A percentile compares a stretch with the other conserved stretches of the same genome.
Evolutionary conservation across 2,113 vertebrate species (phyloP).

Genomic region (Baryphthengus martii): DNA sequence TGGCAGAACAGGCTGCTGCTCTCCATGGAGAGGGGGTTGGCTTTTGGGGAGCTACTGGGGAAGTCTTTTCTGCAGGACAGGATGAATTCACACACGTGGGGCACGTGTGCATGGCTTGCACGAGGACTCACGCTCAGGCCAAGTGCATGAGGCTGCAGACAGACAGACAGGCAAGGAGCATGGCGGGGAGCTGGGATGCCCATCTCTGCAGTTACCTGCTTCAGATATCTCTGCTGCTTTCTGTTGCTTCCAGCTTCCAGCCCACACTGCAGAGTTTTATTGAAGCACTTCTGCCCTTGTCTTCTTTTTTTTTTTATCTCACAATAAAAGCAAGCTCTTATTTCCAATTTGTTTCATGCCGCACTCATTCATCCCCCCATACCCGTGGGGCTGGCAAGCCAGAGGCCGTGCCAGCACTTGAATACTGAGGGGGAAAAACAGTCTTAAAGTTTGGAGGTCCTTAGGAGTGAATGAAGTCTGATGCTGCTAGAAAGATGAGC

Average conservation of each 20-base stretch:
- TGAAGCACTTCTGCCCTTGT: not conserved
- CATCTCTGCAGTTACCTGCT: not conserved
- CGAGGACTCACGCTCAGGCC: accelerated
- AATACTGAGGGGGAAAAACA: not conserved
- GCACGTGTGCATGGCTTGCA: not conserved
- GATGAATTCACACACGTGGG: accelerated
- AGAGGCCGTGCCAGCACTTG: not conserved
- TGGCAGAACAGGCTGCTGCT: not conserved
- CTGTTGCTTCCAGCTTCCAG: not conserved
- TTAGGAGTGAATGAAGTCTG: not conserved
- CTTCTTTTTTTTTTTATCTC: not conserved
- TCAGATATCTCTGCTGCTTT: not conserved
- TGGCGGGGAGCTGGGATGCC: not conserved
- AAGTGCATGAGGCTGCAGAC: not conserved
- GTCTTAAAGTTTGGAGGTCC: not conserved
- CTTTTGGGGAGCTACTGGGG: accelerated
- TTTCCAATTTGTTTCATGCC: not conserved
- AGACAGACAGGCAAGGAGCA: not conserved
- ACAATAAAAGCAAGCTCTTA: not conserved
- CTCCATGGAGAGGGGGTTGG: not conserved
- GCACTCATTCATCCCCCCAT: not conserved
- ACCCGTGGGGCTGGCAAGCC: not conserved
- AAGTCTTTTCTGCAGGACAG: not conserved
- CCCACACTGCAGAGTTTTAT: not conserved
- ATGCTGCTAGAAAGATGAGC: not conserved